phyloP scores from a whole-genome alignment of 1,140 invertebrate species.

The Apis mellifera region Amel_HAv3.1 CM009942.2:3261001-3261500 shows the following conservation, averaged over 20 bases:
- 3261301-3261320: slow-evolving; percentile 69
- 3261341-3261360: slow-evolving; percentile 55
- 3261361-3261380: background rate
- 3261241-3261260: slow-evolving; percentile 49
- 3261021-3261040: no score
- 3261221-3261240: slow-evolving; percentile 56
- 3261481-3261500: slow-evolving; percentile 82
- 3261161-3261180: background rate
- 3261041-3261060: background rate
- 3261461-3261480: slow-evolving; percentile 84
- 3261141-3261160: background rate
- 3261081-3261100: background rate
- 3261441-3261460: slow-evolving; percentile 74
- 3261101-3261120: background rate
- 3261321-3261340: slow-evolving; percentile 58
- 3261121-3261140: slow-evolving; percentile 18
- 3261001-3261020: background rate
- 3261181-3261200: slow-evolving; percentile 27
- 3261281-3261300: slow-evolving; percentile 61
- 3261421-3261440: slow-evolving; percentile 58
- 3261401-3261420: slow-evolving; percentile 37
- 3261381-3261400: background rate
- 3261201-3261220: slow-evolving; percentile 22
- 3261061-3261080: background rate
- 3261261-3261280: slow-evolving; percentile 55